Conservation (phyloP, 2,113 vertebrate species). For the Oreochromis tanganicae region DNA sequence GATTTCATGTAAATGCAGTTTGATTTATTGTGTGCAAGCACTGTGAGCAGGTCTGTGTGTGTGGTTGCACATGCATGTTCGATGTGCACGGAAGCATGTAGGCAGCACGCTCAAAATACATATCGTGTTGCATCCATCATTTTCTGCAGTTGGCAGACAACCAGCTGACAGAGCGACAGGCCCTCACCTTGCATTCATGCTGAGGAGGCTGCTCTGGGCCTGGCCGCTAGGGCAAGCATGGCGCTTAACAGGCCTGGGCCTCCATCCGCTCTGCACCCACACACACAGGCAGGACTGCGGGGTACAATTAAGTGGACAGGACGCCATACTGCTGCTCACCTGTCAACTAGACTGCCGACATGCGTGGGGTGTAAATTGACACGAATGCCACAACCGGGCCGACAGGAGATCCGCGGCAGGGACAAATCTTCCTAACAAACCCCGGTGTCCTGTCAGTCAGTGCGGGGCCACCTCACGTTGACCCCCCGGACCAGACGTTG, state of each 20-base stretch:
- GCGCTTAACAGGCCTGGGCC: slow-evolving; percentile 52
- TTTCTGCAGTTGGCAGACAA: slow-evolving; percentile 17
- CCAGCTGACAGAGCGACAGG: slow-evolving; percentile 60
- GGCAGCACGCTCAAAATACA: background rate
- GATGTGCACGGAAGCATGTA: background rate
- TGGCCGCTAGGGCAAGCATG: slow-evolving; percentile 50
- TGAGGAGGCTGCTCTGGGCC: slow-evolving; percentile 64
- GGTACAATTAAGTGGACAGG: slow-evolving; percentile 76
- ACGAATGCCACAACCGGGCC: slow-evolving; percentile 56
- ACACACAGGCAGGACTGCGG: slow-evolving; percentile 68
- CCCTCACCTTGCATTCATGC: slow-evolving; percentile 64
- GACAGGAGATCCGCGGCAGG: slow-evolving; percentile 66
- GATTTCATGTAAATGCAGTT: slow-evolving; percentile 49
- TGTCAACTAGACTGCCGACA: slow-evolving; percentile 64
- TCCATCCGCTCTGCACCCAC: slow-evolving; percentile 52
- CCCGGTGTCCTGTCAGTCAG: slow-evolving; percentile 70
- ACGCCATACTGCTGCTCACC: slow-evolving; percentile 65
- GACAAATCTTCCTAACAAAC: slow-evolving; percentile 78
- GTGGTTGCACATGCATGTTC: background rate
- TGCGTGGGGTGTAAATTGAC: slow-evolving; percentile 69
- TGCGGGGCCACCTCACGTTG: slow-evolving; percentile 41
- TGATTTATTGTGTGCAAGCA: slow-evolving; percentile 55
- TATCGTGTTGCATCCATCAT: slow-evolving; percentile 35
- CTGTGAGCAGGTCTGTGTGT: background rate
- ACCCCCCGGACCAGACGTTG: slow-evolving; percentile 61